Conservation (phyloP, 30 jellyfish, hydroid and myxozoan genomes). For the Morbakka virulenta region DNA sequence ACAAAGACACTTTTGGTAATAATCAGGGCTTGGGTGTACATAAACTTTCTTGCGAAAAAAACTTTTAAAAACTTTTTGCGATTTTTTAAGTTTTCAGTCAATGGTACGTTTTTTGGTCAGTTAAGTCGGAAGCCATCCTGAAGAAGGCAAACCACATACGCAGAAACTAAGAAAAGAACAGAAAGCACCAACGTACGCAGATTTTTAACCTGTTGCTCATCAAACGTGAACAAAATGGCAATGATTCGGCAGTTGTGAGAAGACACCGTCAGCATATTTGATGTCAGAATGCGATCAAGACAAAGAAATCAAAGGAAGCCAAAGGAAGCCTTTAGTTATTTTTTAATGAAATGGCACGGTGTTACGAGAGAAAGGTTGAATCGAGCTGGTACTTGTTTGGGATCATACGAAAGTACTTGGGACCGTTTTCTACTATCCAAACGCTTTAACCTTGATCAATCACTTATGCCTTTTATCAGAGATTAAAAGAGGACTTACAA, state of each 20-base stretch:
- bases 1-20: conserved; percentile 31
- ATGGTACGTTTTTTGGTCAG: not conserved
- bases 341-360: conserved; percentile 31
- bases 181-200: not conserved
- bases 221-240: too few relatives aligned
- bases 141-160: not conserved
- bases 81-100: not conserved
- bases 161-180: not conserved
- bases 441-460: conserved; percentile 40
- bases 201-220: too few relatives aligned
- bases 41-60: not conserved
- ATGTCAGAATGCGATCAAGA: conserved; percentile 34
- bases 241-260: conserved; percentile 7
- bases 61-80: not conserved
- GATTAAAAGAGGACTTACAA: conserved; percentile 45
- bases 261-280: too few relatives aligned
- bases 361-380: conserved; percentile 45
- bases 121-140: not conserved
- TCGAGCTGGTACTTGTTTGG: conserved; percentile 38
- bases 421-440: conserved; percentile 42
- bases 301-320: conserved; percentile 35
- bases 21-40: conserved; percentile 55
- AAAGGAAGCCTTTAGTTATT: conserved; percentile 33
- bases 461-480: conserved; percentile 51
- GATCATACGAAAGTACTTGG: conserved; percentile 34